These are phyloP conservation scores for Cyclura pinguis DNA, from an alignment of 2,797 vertebrate genomes.

Conservation along the genomic window DNA sequence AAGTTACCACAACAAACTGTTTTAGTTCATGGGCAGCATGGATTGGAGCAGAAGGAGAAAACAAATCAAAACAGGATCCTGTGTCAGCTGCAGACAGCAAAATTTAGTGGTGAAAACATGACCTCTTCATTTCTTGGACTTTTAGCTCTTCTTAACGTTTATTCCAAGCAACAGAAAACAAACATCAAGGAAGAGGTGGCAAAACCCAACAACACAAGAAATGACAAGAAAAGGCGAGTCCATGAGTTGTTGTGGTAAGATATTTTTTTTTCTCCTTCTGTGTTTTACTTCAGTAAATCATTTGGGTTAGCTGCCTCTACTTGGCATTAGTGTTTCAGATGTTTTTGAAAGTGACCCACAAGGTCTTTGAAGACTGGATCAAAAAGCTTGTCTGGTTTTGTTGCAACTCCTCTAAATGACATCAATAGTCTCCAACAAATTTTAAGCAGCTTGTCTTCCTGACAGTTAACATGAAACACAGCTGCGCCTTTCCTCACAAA, in stretches of 20 bases:
- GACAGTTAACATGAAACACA: slow-evolving; percentile 10
- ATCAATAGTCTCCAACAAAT: slow-evolving; percentile 2
- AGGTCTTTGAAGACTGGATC: slow-evolving; percentile 22
- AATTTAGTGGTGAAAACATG: slow-evolving; percentile 36
- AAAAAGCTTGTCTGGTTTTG: slow-evolving; percentile 30
- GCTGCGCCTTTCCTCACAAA: neutral
- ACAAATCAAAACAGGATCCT: slow-evolving; percentile 48
- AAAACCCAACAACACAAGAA: slow-evolving; percentile 18
- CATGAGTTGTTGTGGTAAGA: neutral
- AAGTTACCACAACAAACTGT: slow-evolving; percentile 33
- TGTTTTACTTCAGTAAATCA: slow-evolving; percentile 25
- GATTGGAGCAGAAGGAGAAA: slow-evolving; percentile 25
- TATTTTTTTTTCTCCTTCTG: neutral
- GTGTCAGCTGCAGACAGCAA: slow-evolving; percentile 53
- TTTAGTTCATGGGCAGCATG: neutral
- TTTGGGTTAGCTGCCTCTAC: neutral
- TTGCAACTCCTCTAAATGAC: slow-evolving; percentile 7
- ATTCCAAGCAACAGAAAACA: slow-evolving; percentile 69
- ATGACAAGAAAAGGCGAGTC: slow-evolving; percentile 34
- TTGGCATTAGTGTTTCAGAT: neutral
- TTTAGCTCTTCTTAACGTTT: slow-evolving; percentile 59
- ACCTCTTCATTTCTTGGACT: slow-evolving; percentile 56
- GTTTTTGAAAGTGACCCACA: neutral
- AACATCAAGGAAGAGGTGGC: slow-evolving; percentile 3
- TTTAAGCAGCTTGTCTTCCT: slow-evolving; percentile 7